Conservation (phyloP, 2,113 vertebrate genomes). For the Setophaga kirtlandii region DNA sequence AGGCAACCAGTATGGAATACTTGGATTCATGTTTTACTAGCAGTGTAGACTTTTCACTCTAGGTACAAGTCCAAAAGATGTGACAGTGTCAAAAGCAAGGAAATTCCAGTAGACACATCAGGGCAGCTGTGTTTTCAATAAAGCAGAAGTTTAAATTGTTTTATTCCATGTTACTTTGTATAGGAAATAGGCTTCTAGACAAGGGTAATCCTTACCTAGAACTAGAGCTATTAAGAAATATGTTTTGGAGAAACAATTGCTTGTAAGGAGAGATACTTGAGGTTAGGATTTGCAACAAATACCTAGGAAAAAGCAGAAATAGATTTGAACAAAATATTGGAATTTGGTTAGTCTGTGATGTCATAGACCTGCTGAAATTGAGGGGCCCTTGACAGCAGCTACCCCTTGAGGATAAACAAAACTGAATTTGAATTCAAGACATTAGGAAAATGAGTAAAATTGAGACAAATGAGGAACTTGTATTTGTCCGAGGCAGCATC, state of each 20-base stretch:
- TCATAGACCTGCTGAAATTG: neutral
- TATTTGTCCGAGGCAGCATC: neutral
- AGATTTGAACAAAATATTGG: neutral
- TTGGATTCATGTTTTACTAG: neutral
- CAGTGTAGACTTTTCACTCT: neutral
- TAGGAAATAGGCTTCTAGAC: neutral
- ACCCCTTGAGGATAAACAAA: neutral
- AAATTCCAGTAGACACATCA: neutral
- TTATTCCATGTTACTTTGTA: neutral
- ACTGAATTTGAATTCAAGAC: neutral
- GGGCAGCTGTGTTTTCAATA: neutral
- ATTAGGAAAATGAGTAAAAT: neutral
- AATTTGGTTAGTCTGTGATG: neutral
- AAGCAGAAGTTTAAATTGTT: neutral
- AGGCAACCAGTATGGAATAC: neutral
- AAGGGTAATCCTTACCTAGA: neutral
- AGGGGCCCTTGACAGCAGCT: neutral
- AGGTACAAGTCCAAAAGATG: neutral
- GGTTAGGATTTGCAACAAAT: neutral
- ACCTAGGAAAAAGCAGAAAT: neutral
- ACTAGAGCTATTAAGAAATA: neutral
- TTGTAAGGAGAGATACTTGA: neutral
- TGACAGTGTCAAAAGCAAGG: neutral
- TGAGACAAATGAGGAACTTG: neutral
- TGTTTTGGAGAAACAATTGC: neutral